Conservation (phyloP, 30 jellyfish, hydroid and myxozoan species). For the Aurelia sp. region DNA sequence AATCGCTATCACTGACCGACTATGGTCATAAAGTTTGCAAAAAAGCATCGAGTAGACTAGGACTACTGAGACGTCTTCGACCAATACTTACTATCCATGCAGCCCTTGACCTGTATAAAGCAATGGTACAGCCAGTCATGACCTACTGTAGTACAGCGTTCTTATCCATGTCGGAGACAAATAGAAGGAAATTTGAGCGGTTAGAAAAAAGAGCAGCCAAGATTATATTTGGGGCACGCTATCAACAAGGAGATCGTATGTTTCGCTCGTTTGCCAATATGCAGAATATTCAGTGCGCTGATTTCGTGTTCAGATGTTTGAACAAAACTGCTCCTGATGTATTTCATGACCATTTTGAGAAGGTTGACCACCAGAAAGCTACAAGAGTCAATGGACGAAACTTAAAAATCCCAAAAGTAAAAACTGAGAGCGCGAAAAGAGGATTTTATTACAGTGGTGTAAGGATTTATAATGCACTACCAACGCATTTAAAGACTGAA, state of each 20-base stretch:
- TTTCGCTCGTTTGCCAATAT: background rate
- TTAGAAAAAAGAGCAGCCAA: slow-evolving; percentile 41
- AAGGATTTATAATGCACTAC: slow-evolving; percentile 41
- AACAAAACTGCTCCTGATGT: slow-evolving; percentile 58
- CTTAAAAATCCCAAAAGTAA: slow-evolving; percentile 50
- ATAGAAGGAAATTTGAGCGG: slow-evolving; percentile 6
- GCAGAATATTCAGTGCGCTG: slow-evolving; percentile 48
- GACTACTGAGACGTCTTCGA: slow-evolving; percentile 43
- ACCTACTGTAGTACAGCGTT: slow-evolving; percentile 40
- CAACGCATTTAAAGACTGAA: slow-evolving; percentile 40
- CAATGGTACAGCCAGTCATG: slow-evolving; percentile 55
- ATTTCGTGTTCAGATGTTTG: slow-evolving; percentile 65
- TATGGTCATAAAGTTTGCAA: slow-evolving; percentile 43
- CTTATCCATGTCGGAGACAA: slow-evolving; percentile 43
- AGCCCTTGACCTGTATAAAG: slow-evolving; percentile 72
- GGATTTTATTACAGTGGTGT: background rate
- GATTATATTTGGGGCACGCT: slow-evolving; percentile 6
- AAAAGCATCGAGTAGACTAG: slow-evolving; percentile 51
- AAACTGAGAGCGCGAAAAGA: slow-evolving; percentile 56
- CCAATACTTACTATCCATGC: slow-evolving; percentile 10
- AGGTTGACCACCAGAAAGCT: slow-evolving; percentile 53
- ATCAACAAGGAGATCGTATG: background rate
- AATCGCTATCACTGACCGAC: slow-evolving; percentile 28
- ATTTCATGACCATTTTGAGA: slow-evolving; percentile 50
- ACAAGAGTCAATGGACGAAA: slow-evolving; percentile 41